Evolutionary conservation across 2,888 invertebrate species (phyloP).

Genomic region (Masnerella sp.): DNA sequence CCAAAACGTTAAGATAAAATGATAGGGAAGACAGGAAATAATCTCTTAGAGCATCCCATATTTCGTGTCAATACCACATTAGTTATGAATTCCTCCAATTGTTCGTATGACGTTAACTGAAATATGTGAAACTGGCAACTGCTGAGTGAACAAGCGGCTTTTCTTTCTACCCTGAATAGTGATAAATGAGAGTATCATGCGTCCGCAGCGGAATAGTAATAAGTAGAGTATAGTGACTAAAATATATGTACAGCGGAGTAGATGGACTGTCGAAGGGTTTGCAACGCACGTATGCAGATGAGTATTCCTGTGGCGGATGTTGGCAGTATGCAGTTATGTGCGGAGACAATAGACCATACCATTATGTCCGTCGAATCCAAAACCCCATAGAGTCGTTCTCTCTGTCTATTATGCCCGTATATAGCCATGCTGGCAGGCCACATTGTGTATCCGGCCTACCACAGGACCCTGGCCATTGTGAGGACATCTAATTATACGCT

Average conservation of each 20-base stretch:
- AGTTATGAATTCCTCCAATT: too few relatives aligned
- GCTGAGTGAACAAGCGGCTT: too few relatives aligned
- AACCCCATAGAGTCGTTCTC: slow-evolving; percentile 71
- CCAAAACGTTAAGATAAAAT: too few relatives aligned
- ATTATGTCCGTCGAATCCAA: slow-evolving; percentile 73
- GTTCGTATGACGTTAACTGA: too few relatives aligned
- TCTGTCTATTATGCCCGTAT: slow-evolving; percentile 68
- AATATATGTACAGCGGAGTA: slow-evolving; percentile 41
- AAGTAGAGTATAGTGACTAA: slow-evolving; percentile 41
- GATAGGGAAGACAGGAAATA: too few relatives aligned
- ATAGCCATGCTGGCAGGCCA: slow-evolving; percentile 66
- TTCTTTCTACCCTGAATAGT: not conserved
- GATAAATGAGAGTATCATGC: slow-evolving; percentile 20
- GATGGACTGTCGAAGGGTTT: slow-evolving; percentile 66
- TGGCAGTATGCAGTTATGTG: slow-evolving; percentile 71
- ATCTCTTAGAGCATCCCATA: too few relatives aligned
- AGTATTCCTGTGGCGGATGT: slow-evolving; percentile 70
- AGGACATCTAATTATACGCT: slow-evolving; percentile 72
- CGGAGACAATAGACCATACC: slow-evolving; percentile 69
- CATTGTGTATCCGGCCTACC: slow-evolving; percentile 71
- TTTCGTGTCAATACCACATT: too few relatives aligned
- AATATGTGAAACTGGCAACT: too few relatives aligned
- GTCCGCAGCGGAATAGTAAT: slow-evolving; percentile 33
- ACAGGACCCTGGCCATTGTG: slow-evolving; percentile 66
- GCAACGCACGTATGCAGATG: slow-evolving; percentile 70